Evolutionary conservation across 2,797 vertebrate genomes (phyloP).

Genomic region (Lerista edwardsae): DNA sequence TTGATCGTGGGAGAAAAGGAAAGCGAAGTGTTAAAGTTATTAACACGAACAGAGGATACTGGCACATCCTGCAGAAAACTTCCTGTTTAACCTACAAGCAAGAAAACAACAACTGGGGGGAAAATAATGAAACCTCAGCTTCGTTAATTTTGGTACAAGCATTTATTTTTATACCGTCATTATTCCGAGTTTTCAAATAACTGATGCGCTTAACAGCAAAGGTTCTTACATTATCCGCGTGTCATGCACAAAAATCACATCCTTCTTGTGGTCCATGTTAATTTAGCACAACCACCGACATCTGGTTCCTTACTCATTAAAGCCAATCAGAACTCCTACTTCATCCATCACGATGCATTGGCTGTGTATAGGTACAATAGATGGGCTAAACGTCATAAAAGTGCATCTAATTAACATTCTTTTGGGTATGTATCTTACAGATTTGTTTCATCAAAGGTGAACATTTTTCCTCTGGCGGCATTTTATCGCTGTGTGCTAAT

Average conservation of each 20-base stretch:
- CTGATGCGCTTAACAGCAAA: neutral
- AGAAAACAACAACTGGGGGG: conserved; percentile 75
- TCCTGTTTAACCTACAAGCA: conserved; percentile 75
- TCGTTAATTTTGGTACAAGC: conserved; percentile 56
- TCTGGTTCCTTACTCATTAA: neutral
- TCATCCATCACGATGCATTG: neutral
- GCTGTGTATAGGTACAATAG: neutral
- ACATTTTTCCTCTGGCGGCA: neutral
- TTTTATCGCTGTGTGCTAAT: neutral
- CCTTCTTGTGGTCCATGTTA: neutral
- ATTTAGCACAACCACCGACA: neutral
- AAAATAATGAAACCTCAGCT: conserved; percentile 58
- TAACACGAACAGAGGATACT: conserved; percentile 76
- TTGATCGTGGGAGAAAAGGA: conserved; percentile 80
- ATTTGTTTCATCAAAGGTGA: too few relatives aligned
- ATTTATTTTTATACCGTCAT: conserved; percentile 70
- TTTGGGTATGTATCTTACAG: neutral
- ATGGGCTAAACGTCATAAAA: neutral
- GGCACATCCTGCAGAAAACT: conserved; percentile 79
- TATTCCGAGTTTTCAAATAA: conserved; percentile 65
- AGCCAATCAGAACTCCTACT: neutral
- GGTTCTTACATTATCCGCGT: neutral
- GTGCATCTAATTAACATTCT: neutral
- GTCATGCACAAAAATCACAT: neutral
- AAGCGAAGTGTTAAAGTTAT: conserved; percentile 81